Base-by-base conservation (phyloP, 2,888 invertebrate genomes). In the Galerucella calmariensis region DNA sequence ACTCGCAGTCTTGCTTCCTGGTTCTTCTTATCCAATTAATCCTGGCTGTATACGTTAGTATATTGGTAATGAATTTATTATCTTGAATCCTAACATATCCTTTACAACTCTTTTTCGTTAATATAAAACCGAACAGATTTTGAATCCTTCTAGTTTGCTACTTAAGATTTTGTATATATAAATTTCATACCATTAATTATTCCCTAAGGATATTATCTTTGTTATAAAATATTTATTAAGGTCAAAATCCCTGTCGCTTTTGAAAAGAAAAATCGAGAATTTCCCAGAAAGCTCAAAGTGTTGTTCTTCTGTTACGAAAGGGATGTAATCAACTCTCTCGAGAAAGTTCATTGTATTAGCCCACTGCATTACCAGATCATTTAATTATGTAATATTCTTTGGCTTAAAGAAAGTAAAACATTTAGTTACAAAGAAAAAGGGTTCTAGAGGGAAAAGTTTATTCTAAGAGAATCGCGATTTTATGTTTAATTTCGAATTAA, bases 201-300 rank as follows among this genome's bases (percentile, higher is more conserved):
- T 65, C 63, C 63, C 46, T 16, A 2, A 20, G 46, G 44, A 46
- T 65, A 65, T 46, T 11, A 65, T 65, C 63, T 46, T 65, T 46
- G 46, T 65, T 65, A 41, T 44, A 46, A 65, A 46, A 20, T 44
- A 44, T 65, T 65, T 44, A 65, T 20, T 65, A 65, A 65, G 63
- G 63, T 65, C 63, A 46, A 65, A 65, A 46, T 41, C 16, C 41
- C 44, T 3, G 35, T 20, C 46, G 46, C 63, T 65, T 46, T n/a
- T n/a, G 14, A 67, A 63, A 63, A 56, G 70, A 70, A 70, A 70
- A 70, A 70, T 70, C 63, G 48, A 53, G 70, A 70, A 53, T 63
- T 70, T 70, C 27, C 48, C 20, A 63, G 63, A 70, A 63, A 53
- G 63, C 35, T 63, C 44, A 20, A 65, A 65, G 44, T 65, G 63